A percentile compares a stretch with the other conserved stretches of the same genome.
phyloP scores from a whole-genome alignment of 2,113 vertebrate genomes.

The Gallinago media region DNA sequence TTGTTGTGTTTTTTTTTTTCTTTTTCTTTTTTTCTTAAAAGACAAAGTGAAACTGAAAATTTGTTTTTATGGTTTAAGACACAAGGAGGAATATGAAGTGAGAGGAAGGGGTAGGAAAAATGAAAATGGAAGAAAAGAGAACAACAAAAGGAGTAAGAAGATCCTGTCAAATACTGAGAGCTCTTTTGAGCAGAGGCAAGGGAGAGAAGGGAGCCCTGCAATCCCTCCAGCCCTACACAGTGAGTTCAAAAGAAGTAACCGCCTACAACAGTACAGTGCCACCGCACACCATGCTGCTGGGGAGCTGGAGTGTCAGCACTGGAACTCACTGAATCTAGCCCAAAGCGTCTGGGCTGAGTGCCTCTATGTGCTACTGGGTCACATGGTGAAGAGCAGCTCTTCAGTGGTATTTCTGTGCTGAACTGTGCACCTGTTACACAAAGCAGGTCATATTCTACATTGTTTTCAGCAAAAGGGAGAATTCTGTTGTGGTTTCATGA shows the following conservation, averaged over 20 bases:
- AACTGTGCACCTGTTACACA: neutral
- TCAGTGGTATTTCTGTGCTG: neutral
- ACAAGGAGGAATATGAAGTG: neutral
- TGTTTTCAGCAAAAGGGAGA: neutral
- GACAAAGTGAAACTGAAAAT: neutral
- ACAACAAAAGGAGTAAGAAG: neutral
- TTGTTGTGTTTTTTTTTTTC: neutral
- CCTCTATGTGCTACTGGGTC: neutral
- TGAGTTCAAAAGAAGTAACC: neutral
- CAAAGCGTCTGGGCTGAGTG: neutral
- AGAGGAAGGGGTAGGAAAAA: neutral
- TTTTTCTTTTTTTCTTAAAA: neutral
- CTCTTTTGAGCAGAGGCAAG: neutral
- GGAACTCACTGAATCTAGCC: neutral
- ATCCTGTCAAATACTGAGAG: neutral
- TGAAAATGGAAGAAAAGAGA: neutral
- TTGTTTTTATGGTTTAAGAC: neutral
- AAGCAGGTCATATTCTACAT: neutral
- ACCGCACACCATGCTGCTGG: neutral
- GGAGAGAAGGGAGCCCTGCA: neutral
- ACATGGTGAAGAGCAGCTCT: neutral
- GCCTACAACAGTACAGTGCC: fast-evolving
- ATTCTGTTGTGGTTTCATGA: neutral
- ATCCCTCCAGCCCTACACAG: neutral
- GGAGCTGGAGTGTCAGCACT: neutral